Evolutionary conservation across 2,113 vertebrate species (phyloP).

Genomic region (Orthochromis malagaraziensis): DNA sequence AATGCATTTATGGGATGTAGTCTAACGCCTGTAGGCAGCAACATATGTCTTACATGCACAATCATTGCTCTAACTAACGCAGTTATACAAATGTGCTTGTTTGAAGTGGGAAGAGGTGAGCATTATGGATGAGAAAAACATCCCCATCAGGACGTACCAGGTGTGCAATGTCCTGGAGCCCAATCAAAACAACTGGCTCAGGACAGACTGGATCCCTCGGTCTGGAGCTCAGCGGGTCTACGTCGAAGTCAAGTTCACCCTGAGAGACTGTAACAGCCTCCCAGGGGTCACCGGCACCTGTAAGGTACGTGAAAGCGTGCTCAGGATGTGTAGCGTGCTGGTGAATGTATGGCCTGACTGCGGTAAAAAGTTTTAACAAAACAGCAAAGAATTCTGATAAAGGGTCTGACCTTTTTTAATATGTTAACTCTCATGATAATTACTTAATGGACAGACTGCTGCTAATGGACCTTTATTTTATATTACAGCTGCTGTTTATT

Average conservation of each 20-base stretch:
- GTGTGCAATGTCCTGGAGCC: constrained; percentile 97
- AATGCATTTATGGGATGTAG: background rate
- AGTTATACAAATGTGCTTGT: constrained; percentile 6
- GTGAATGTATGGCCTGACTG: background rate
- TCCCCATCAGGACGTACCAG: constrained; percentile 79
- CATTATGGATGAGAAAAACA: constrained; percentile 78
- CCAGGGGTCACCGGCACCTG: constrained; percentile 97
- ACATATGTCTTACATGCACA: background rate
- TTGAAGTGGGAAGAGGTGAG: constrained; percentile 76
- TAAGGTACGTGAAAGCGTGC: constrained; percentile 65
- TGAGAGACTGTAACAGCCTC: constrained; percentile 97
- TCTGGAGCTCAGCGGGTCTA: constrained; percentile 94
- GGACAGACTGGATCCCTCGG: constrained; percentile 95
- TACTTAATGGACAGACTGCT: background rate
- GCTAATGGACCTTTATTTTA: constrained; percentile 20
- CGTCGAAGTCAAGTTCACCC: constrained; percentile 96
- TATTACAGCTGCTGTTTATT: constrained; percentile 5
- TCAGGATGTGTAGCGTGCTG: background rate
- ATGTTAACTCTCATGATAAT: background rate
- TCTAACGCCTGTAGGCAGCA: background rate
- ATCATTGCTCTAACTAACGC: background rate
- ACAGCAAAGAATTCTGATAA: background rate
- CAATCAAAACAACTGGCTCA: constrained; percentile 96
- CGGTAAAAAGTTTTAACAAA: background rate
- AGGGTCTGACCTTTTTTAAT: background rate